Evolutionary conservation across 2,113 vertebrate genomes (phyloP).

Genomic region (Anser brachyrhynchus): DNA sequence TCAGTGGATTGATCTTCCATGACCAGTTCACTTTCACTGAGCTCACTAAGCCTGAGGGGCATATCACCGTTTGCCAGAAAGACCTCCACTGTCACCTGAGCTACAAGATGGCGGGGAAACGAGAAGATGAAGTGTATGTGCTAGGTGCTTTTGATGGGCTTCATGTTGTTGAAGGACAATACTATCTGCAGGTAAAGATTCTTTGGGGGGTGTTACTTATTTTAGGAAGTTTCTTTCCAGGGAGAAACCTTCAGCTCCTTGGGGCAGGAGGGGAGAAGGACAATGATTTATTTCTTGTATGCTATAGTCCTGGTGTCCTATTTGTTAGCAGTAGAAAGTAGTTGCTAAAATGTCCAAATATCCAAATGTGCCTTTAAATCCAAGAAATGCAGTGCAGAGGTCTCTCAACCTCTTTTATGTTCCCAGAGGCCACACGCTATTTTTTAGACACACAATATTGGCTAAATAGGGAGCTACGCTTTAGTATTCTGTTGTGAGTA

Average conservation of each 20-base stretch:
- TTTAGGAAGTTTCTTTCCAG: neutral
- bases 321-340: neutral
- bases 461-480: neutral
- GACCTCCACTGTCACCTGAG: slow-evolving; percentile 74
- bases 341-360: neutral
- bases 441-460: neutral
- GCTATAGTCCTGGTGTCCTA: neutral
- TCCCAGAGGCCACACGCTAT: neutral
- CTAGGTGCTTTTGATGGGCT: slow-evolving; percentile 73
- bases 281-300: neutral
- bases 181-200: slow-evolving; percentile 75
- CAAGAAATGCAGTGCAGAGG: neutral
- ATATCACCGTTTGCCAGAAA: slow-evolving; percentile 72
- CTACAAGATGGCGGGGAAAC: slow-evolving; percentile 63
- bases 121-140: slow-evolving; percentile 65
- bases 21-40: slow-evolving; percentile 69
- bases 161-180: slow-evolving; percentile 71
- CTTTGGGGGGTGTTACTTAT: neutral
- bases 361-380: neutral
- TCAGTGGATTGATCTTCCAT: slow-evolving; percentile 63
- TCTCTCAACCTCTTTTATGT: neutral
- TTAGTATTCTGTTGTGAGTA: neutral
- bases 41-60: slow-evolving; percentile 41
- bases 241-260: neutral
- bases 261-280: neutral